Evolutionary conservation across 2,797 vertebrate genomes (phyloP).

Genomic region (Pseudochromis fuscus): DNA sequence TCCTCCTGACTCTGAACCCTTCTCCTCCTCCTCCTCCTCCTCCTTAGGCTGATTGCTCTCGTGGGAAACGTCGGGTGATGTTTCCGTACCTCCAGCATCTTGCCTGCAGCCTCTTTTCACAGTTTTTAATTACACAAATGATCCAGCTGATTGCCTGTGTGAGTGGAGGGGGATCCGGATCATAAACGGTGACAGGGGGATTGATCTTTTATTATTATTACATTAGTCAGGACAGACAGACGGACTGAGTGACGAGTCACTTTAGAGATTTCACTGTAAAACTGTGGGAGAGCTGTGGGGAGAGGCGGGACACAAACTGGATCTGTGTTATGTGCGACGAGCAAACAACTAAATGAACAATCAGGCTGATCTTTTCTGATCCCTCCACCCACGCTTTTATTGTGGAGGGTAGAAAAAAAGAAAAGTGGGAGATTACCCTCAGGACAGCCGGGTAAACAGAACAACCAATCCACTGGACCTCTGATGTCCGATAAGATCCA

Average conservation of each 20-base stretch:
- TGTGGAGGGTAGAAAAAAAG: neutral
- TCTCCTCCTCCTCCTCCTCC: neutral
- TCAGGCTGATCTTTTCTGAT: conserved; percentile 4
- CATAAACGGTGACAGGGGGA: neutral
- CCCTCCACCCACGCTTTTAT: neutral
- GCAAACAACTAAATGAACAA: conserved; percentile 32
- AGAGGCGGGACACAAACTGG: neutral
- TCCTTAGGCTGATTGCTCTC: conserved; percentile 49
- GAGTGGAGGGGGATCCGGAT: neutral
- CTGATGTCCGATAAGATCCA: neutral
- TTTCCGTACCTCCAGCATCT: conserved; percentile 30
- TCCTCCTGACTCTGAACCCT: neutral
- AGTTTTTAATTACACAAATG: conserved; percentile 54
- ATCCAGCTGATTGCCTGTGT: conserved; percentile 33
- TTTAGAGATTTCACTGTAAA: neutral
- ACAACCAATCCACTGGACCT: neutral
- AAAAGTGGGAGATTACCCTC: neutral
- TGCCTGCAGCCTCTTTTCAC: conserved; percentile 22
- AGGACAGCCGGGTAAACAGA: conserved; percentile 7
- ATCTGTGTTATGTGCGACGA: conserved; percentile 3
- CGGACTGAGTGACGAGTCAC: neutral
- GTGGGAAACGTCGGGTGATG: conserved; percentile 5
- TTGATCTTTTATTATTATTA: neutral
- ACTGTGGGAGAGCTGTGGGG: neutral
- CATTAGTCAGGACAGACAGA: neutral